Evolutionary conservation across 2,797 vertebrate genomes (phyloP).

Genomic region (Pampus argenteus): DNA sequence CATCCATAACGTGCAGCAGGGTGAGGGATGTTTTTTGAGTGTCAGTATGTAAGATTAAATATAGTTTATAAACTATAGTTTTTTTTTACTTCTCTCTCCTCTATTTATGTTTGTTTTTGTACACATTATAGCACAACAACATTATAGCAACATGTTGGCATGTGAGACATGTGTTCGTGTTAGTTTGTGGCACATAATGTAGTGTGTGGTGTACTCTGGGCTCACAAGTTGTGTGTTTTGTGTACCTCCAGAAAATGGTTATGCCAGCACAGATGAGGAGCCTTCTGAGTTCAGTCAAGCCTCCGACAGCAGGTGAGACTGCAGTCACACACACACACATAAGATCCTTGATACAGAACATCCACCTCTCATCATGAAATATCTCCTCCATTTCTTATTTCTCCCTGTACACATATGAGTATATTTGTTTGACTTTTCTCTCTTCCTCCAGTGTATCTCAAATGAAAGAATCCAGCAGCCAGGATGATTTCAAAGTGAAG

Average conservation of each 20-base stretch:
- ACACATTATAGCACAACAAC: not conserved
- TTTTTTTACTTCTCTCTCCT: not conserved
- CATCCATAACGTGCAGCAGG: constrained; percentile 92
- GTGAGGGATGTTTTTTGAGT: constrained; percentile 68
- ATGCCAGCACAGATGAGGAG: constrained; percentile 95
- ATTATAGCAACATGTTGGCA: too few species aligned
- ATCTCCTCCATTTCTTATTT: not conserved
- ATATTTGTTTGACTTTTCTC: constrained; percentile 1
- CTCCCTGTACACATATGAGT: not conserved
- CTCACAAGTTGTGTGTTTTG: constrained; percentile 18
- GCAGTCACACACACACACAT: not conserved
- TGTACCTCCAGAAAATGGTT: constrained; percentile 91
- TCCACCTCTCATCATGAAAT: not conserved
- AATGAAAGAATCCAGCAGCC: constrained; percentile 96
- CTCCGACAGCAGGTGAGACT: constrained; percentile 92
- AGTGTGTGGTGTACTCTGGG: not conserved
- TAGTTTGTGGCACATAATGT: not conserved
- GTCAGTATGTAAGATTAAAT: not conserved
- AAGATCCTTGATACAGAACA: not conserved
- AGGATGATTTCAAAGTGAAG: constrained; percentile 97
- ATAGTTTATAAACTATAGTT: not conserved
- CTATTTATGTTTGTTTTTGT: not conserved
- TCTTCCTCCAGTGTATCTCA: constrained; percentile 85
- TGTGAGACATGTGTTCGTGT: not conserved
- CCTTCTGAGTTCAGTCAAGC: constrained; percentile 93